phyloP scores from a whole-genome alignment of 2,888 invertebrate species.

The Tipula helvola region DNA sequence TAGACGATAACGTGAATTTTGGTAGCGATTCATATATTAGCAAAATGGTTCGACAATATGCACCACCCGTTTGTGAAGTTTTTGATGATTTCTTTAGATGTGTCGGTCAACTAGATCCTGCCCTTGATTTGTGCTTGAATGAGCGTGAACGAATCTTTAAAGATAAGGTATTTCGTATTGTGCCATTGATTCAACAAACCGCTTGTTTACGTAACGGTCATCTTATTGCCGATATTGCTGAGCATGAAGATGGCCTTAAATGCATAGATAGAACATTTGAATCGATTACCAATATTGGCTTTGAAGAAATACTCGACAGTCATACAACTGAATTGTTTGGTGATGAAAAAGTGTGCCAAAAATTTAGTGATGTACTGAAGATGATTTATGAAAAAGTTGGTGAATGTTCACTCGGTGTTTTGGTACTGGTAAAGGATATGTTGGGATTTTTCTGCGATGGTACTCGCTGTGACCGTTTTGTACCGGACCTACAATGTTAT shows the following conservation, averaged over 20 bases:
- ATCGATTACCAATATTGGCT: neutral
- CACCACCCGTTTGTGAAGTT: neutral
- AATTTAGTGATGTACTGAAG: neutral
- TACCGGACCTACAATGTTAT: too few relatives aligned
- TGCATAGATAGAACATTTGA: neutral
- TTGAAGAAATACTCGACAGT: neutral
- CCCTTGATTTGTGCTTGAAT: neutral
- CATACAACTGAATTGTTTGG: neutral
- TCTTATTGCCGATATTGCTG: neutral
- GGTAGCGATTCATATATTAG: neutral
- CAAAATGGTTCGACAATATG: neutral
- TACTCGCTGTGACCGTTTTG: too few relatives aligned
- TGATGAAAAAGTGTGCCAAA: neutral
- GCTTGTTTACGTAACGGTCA: neutral
- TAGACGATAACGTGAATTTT: neutral
- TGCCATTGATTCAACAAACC: neutral
- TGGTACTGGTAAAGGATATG: too few relatives aligned
- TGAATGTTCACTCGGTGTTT: too few relatives aligned
- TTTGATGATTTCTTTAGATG: neutral
- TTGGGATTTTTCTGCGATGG: too few relatives aligned
- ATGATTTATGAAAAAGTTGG: too few relatives aligned
- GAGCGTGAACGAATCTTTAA: neutral
- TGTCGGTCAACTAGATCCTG: neutral
- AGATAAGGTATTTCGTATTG: neutral
- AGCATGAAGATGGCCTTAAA: neutral